A percentile compares a stretch with the other conserved stretches of the same genome.
These are phyloP conservation scores for Sarcophaga peregrina DNA, from an alignment of 1,140 invertebrate species.

Conservation along the genomic window DNA sequence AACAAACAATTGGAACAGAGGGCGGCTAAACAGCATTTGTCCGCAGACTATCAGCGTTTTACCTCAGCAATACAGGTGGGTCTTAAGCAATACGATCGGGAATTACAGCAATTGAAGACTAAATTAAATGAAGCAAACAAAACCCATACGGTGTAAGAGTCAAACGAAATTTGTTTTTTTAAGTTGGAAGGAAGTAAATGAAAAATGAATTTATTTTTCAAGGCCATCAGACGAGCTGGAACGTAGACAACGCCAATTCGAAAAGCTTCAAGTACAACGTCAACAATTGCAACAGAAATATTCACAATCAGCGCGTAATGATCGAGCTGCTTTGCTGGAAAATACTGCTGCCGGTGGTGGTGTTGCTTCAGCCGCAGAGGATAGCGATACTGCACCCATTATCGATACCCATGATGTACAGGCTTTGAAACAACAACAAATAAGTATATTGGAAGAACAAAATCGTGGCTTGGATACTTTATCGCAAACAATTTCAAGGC, in stretches of 20 bases:
- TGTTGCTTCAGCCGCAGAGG: neutral
- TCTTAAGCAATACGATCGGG: constrained; percentile 73
- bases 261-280: constrained; percentile 71
- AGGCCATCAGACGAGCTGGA: constrained; percentile 74
- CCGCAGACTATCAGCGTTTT: constrained; percentile 69
- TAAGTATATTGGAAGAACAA: constrained; percentile 73
- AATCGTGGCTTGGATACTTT: constrained; percentile 81
- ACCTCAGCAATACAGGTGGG: constrained; percentile 72
- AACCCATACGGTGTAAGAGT: constrained; percentile 51
- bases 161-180: too few relatives aligned
- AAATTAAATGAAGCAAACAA: constrained; percentile 70
- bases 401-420: constrained; percentile 51
- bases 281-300: constrained; percentile 69
- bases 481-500: constrained; percentile 79
- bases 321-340: constrained; percentile 34
- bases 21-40: constrained; percentile 68
- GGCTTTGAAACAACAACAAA: constrained; percentile 60
- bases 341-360: neutral
- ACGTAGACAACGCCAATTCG: constrained; percentile 71
- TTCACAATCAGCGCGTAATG: constrained; percentile 43
- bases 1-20: constrained; percentile 72
- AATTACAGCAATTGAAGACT: constrained; percentile 72
- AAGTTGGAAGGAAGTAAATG: neutral
- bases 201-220: neutral
- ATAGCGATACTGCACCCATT: constrained; percentile 44